phyloP scores from a whole-genome alignment of 2,888 invertebrate genomes.

The Caenorhabditis imperialis region DNA sequence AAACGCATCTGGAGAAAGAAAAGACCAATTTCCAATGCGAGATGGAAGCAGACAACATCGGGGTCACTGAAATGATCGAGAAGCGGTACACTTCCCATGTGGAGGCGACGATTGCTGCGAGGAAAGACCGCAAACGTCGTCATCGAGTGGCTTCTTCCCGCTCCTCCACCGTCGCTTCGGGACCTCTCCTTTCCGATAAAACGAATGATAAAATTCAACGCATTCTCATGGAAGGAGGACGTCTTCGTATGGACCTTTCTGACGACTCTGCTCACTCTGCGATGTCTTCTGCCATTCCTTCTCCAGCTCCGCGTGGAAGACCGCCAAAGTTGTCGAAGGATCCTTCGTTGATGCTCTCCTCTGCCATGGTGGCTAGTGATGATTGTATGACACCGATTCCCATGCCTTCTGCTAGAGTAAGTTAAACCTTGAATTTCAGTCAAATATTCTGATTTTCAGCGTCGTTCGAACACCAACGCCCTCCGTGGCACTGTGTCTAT shows the following conservation, averaged over 20 bases:
- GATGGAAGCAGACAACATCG: constrained; percentile 88
- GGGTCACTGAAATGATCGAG: constrained; percentile 73
- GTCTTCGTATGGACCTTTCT: constrained; percentile 34
- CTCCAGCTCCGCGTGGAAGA: constrained; percentile 52
- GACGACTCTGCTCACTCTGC: constrained; percentile 50
- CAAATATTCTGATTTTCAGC: constrained; percentile 30
- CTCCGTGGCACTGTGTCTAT: constrained; percentile 34
- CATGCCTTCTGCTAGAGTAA: constrained; percentile 21
- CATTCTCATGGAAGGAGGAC: constrained; percentile 39
- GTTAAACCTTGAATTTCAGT: neutral
- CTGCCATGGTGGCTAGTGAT: constrained; percentile 27
- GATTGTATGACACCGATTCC: constrained; percentile 27
- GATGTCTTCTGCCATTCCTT: constrained; percentile 43
- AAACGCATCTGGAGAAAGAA: constrained; percentile 81
- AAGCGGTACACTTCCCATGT: constrained; percentile 67
- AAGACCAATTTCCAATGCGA: constrained; percentile 98
- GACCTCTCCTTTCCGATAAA: constrained; percentile 30
- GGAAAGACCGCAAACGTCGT: constrained; percentile 60
- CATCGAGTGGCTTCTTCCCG: constrained; percentile 22
- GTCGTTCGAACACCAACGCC: constrained; percentile 40
- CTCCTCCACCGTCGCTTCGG: constrained; percentile 30
- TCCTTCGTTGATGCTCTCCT: constrained; percentile 18
- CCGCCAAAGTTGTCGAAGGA: constrained; percentile 39
- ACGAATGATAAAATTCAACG: constrained; percentile 44
- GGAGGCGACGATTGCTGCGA: constrained; percentile 50